Conservation (phyloP, 2,113 vertebrate species). For the Rattus rattus region DNA sequence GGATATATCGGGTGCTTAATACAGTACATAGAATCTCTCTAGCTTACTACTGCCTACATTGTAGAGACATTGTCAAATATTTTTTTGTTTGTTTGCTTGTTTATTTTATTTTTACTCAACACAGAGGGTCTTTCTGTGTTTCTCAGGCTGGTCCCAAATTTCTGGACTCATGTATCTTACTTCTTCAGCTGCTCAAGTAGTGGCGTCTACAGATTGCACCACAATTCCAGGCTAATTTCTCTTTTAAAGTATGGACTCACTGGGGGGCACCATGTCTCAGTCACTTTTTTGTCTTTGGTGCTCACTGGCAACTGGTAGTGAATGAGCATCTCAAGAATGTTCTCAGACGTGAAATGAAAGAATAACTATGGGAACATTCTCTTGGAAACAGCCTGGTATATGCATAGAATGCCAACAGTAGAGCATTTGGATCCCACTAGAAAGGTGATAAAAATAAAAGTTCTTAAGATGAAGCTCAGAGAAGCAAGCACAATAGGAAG, state of each 20-base stretch:
- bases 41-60: neutral
- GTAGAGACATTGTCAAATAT: neutral
- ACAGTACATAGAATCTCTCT: neutral
- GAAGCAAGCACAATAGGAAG: neutral
- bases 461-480: neutral
- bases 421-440: neutral
- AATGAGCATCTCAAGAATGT: neutral
- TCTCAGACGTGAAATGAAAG: conserved; percentile 40
- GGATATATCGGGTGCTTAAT: neutral
- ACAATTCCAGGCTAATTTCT: neutral
- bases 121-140: neutral
- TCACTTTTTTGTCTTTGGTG: conserved; percentile 1
- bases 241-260: neutral
- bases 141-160: neutral
- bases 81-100: neutral
- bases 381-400: neutral
- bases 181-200: neutral
- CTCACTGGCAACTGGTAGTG: neutral
- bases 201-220: too few species aligned
- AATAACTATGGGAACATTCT: neutral
- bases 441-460: neutral
- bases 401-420: neutral
- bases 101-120: neutral
- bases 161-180: neutral
- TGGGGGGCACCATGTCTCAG: neutral